Evolutionary conservation across 2,888 invertebrate genomes (phyloP).

Genomic region (Phortica magna): DNA sequence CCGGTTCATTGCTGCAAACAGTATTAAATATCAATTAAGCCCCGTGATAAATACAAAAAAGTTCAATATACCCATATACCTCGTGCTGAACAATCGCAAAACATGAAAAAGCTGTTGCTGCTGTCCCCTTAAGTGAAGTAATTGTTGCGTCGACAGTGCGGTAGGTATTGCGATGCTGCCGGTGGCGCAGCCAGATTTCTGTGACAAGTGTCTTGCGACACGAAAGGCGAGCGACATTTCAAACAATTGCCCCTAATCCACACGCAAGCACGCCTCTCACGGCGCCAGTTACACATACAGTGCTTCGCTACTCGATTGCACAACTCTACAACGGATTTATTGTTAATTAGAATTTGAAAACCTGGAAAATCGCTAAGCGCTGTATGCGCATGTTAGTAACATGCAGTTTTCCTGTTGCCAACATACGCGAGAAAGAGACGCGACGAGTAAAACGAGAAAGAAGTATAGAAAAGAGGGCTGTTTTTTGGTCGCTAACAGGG

Average conservation of each 20-base stretch:
- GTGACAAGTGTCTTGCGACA: background rate
- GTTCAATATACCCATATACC: background rate
- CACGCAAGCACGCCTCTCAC: background rate
- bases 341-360: slow-evolving; percentile 9
- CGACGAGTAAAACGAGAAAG: too few relatives aligned
- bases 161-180: background rate
- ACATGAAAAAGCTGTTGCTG: background rate
- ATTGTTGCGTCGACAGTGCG: slow-evolving; percentile 2
- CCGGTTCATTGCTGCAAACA: slow-evolving; percentile 8
- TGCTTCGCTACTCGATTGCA: background rate
- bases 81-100: slow-evolving; percentile 14
- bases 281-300: background rate
- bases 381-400: too few relatives aligned
- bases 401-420: too few relatives aligned
- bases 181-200: background rate
- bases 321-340: background rate
- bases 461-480: too few relatives aligned
- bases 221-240: slow-evolving; percentile 23
- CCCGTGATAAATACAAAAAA: background rate
- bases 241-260: background rate
- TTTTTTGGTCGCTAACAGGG: too few relatives aligned
- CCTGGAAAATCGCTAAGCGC: too few relatives aligned
- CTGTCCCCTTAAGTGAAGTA: background rate
- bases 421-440: too few relatives aligned
- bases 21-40: background rate